Conservation (phyloP, 2,797 vertebrate species). For the Atherinosoma microstoma region DNA sequence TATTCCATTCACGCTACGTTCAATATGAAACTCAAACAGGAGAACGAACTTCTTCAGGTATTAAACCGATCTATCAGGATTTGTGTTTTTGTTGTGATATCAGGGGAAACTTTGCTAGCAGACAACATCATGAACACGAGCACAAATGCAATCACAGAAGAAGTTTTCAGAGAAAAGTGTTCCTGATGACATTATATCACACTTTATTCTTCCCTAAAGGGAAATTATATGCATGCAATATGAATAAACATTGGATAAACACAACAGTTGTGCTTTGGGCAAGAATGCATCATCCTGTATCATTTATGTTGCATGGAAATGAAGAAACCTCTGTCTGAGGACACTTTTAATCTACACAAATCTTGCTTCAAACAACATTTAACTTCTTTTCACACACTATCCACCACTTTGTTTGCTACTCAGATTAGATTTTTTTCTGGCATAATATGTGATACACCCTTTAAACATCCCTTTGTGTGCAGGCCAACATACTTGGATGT, state of each 20-base stretch:
- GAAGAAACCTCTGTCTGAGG: not conserved
- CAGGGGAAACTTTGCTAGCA: not conserved
- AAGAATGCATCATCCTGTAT: no score
- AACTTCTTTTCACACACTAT: slow-evolving; percentile 2
- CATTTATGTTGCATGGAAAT: not conserved
- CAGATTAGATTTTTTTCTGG: not conserved
- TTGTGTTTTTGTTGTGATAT: not conserved
- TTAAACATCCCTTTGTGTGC: not conserved
- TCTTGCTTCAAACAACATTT: not conserved
- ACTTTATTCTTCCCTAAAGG: not conserved
- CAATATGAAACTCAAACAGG: not conserved
- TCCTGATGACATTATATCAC: not conserved
- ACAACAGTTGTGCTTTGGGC: no score
- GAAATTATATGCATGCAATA: not conserved
- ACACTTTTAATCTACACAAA: not conserved
- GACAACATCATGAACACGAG: not conserved
- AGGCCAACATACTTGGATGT: not conserved
- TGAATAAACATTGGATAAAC: not conserved
- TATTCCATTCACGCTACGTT: not conserved
- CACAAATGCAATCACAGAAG: not conserved
- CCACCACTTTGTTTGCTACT: not conserved
- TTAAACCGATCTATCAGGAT: not conserved
- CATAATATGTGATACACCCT: slow-evolving; percentile 6
- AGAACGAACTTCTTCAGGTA: not conserved
- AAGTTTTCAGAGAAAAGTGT: not conserved